These are phyloP conservation scores for Chaunax sp. DNA, from an alignment of 2,797 vertebrate genomes.

Conservation along the genomic window DNA sequence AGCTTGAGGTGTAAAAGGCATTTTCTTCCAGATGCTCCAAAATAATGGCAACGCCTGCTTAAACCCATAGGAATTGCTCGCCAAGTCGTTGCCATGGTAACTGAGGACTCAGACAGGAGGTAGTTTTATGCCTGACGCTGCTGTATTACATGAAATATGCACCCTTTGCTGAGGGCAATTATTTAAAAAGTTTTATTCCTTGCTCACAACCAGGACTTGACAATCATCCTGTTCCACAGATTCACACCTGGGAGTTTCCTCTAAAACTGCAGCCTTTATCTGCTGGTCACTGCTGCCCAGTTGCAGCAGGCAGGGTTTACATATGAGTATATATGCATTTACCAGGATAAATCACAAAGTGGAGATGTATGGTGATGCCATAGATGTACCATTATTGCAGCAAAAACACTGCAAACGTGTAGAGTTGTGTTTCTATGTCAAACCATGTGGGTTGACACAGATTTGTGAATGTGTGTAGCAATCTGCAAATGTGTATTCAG, in stretches of 20 bases:
- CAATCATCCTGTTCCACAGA: constrained; percentile 2
- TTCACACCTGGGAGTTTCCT: constrained; percentile 8
- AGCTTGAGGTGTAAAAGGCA: constrained; percentile 23
- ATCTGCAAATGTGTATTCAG: no score
- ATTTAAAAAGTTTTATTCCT: constrained; percentile 19
- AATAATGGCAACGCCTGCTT: constrained; percentile 29
- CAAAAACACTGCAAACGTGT: no score
- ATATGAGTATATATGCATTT: background rate
- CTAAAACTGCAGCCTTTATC: background rate
- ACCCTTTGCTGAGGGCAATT: constrained; percentile 16
- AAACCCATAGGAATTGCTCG: constrained; percentile 30
- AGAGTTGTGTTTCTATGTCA: no score
- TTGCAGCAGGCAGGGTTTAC: no score
- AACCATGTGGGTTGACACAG: no score
- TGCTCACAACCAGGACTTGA: constrained; percentile 4
- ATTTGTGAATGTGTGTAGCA: no score
- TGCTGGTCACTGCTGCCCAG: background rate
- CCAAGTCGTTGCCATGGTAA: constrained; percentile 44
- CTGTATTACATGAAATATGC: constrained; percentile 24
- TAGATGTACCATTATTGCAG: no score
- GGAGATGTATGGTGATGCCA: no score
- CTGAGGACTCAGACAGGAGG: constrained; percentile 24
- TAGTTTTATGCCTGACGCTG: constrained; percentile 30
- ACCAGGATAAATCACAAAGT: background rate
- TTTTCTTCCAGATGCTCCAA: constrained; percentile 7